Conservation (phyloP, 92 coral and sea anemone genomes). For the Epizoanthus rinbou region DNA sequence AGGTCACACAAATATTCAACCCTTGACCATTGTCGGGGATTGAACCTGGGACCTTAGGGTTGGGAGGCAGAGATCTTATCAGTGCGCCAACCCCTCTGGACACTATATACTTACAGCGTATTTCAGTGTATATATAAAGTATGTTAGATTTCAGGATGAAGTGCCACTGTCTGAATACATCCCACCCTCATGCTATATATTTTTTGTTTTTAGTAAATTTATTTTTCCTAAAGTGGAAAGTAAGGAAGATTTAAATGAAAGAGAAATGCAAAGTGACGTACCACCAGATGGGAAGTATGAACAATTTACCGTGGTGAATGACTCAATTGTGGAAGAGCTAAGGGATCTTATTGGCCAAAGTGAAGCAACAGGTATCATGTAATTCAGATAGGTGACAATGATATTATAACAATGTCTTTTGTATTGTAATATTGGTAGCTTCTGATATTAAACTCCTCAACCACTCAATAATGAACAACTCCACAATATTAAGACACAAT, state of each 20-base stretch:
- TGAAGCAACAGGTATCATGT: constrained; percentile 58
- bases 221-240: constrained; percentile 82
- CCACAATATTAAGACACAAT: too few relatives aligned
- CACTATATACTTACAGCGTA: too few relatives aligned
- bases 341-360: constrained; percentile 61
- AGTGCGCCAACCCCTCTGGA: too few relatives aligned
- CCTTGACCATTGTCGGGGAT: too few relatives aligned
- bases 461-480: too few relatives aligned
- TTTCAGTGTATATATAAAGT: too few relatives aligned
- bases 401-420: too few relatives aligned
- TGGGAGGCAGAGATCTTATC: too few relatives aligned
- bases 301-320: constrained; percentile 85
- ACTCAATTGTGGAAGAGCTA: constrained; percentile 67
- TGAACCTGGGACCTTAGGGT: too few relatives aligned
- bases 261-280: constrained; percentile 38
- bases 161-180: neutral
- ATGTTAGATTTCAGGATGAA: neutral
- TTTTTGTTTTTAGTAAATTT: constrained; percentile 72
- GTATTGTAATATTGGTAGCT: too few relatives aligned
- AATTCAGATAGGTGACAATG: neutral
- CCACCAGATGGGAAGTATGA: constrained; percentile 92
- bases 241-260: constrained; percentile 6
- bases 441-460: too few relatives aligned
- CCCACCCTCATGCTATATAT: neutral
- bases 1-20: too few relatives aligned